Evolutionary conservation across 2,888 invertebrate genomes (phyloP).

Genomic region (Nemapogon koenigi): DNA sequence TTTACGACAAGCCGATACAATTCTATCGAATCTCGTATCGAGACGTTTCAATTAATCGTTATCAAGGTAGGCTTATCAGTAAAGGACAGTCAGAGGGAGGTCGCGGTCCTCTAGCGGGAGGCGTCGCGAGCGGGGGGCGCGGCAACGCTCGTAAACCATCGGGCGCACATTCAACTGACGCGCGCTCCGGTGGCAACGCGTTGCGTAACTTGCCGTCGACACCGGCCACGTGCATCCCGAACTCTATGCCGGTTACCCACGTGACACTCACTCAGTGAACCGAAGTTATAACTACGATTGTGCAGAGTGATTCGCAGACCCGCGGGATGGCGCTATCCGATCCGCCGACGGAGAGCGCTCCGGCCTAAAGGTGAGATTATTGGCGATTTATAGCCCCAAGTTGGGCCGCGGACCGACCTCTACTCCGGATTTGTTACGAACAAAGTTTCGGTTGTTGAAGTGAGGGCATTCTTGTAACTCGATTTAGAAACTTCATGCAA

Average conservation of each 20-base stretch:
- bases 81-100: too few relatives aligned
- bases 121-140: constrained; percentile 41
- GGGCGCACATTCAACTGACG: constrained; percentile 63
- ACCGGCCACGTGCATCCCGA: constrained; percentile 43
- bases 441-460: too few relatives aligned
- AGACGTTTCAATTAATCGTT: constrained; percentile 53
- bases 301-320: too few relatives aligned
- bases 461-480: too few relatives aligned
- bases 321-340: constrained; percentile 52
- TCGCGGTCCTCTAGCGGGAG: constrained; percentile 36
- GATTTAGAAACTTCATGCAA: too few relatives aligned
- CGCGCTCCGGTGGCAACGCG: constrained; percentile 63
- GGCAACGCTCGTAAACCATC: constrained; percentile 62
- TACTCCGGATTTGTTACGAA: constrained; percentile 36
- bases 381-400: constrained; percentile 55
- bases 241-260: too few relatives aligned
- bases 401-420: constrained; percentile 34
- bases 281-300: too few relatives aligned
- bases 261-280: too few relatives aligned
- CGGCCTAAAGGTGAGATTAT: constrained; percentile 61
- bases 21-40: constrained; percentile 41
- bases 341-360: constrained; percentile 52
- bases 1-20: constrained; percentile 47
- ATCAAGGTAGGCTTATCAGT: too few relatives aligned
- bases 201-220: constrained; percentile 49